Evolutionary conservation across 2,888 invertebrate species (phyloP).

Genomic region (Heliconius ethilla): DNA sequence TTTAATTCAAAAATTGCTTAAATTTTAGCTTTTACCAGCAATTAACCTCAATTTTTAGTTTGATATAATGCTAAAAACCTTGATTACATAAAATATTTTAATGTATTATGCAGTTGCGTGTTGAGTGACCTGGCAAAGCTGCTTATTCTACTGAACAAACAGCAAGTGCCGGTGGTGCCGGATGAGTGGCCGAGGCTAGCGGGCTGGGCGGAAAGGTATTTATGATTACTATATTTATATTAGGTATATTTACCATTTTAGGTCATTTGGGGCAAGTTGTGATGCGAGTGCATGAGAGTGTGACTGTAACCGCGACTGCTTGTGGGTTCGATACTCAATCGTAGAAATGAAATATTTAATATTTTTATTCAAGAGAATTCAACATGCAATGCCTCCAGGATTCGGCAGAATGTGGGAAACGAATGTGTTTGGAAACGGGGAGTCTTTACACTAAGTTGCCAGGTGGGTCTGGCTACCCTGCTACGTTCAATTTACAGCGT

Average conservation of each 20-base stretch:
- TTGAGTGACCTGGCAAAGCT: constrained; percentile 90
- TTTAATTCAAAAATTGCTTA: neutral
- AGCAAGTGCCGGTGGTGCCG: constrained; percentile 87
- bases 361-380: too few species aligned
- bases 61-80: constrained; percentile 11
- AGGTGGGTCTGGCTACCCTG: too few species aligned
- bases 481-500: too few species aligned
- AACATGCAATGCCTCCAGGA: too few species aligned
- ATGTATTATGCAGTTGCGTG: constrained; percentile 67
- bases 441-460: too few species aligned
- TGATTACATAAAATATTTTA: constrained; percentile 23
- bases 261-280: too few species aligned
- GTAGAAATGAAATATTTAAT: too few species aligned
- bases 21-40: constrained; percentile 8
- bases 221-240: constrained; percentile 2
- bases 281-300: too few species aligned
- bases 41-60: constrained; percentile 29
- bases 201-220: constrained; percentile 89
- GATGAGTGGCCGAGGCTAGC: constrained; percentile 92
- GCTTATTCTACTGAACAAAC: constrained; percentile 89
- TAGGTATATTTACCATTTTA: neutral
- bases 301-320: too few species aligned
- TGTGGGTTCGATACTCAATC: too few species aligned
- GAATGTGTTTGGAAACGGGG: too few species aligned
- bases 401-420: too few species aligned